Percentiles rank a stretch among this genome's conserved stretches.
Evolutionary conservation across 2,888 invertebrate species (phyloP).

Genomic region (Aelia acuminata): DNA sequence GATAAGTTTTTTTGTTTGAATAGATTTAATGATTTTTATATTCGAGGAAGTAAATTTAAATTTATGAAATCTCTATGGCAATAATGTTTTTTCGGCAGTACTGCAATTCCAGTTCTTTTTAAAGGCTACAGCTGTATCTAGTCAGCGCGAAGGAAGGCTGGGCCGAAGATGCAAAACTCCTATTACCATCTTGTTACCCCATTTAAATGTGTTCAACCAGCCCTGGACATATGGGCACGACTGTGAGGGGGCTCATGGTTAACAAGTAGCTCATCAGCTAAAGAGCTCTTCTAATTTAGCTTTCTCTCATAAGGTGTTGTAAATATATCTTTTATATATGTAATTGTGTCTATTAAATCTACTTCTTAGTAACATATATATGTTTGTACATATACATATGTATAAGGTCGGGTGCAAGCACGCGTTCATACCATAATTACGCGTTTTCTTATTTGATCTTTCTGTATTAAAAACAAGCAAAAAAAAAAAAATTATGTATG

Average conservation of each 20-base stretch:
- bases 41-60: background rate
- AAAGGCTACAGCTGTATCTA: slow-evolving; percentile 33
- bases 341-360: slow-evolving; percentile 46
- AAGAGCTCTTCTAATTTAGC: slow-evolving; percentile 7
- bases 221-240: background rate
- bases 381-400: background rate
- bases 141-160: slow-evolving; percentile 8
- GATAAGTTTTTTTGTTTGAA: background rate
- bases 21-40: slow-evolving; percentile 4
- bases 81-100: slow-evolving; percentile 55
- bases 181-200: slow-evolving; percentile 23
- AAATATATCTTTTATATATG: slow-evolving; percentile 48
- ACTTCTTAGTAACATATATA: slow-evolving; percentile 28
- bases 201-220: slow-evolving; percentile 32
- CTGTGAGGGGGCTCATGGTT: slow-evolving; percentile 20
- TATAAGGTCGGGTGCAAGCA: slow-evolving; percentile 1
- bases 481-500: background rate
- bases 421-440: slow-evolving; percentile 18
- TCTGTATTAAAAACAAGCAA: slow-evolving; percentile 11
- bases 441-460: slow-evolving; percentile 42
- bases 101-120: slow-evolving; percentile 20
- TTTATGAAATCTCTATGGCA: slow-evolving; percentile 52
- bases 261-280: background rate
- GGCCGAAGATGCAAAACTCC: slow-evolving; percentile 13
- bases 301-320: slow-evolving; percentile 40